Evolutionary conservation across 2,888 invertebrate species (phyloP).

Genomic region (Polydrusus tereticollis): DNA sequence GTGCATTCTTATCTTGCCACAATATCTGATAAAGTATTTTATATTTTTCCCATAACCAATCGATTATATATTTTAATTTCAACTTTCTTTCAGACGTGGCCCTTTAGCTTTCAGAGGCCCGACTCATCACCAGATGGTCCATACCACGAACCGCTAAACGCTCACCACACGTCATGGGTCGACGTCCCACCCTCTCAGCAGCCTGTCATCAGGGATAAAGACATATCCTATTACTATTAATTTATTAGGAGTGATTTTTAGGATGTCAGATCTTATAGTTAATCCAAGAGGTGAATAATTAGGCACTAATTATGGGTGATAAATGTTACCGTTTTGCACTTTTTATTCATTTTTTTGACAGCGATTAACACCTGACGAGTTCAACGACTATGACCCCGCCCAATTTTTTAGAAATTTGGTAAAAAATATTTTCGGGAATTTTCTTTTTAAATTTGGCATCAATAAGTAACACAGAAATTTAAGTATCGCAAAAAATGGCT

Average conservation of each 20-base stretch:
- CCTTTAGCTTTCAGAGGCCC: slow-evolving; percentile 80
- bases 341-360: too few species aligned
- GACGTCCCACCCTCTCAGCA: slow-evolving; percentile 54
- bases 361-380: too few species aligned
- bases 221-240: slow-evolving; percentile 65
- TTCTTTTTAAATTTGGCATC: too few species aligned
- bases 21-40: too few species aligned
- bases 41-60: too few species aligned
- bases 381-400: too few species aligned
- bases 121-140: slow-evolving; percentile 45
- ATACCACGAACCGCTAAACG: slow-evolving; percentile 38
- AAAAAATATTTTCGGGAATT: too few species aligned
- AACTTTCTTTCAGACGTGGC: slow-evolving; percentile 78
- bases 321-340: neutral
- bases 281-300: slow-evolving; percentile 1
- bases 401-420: too few species aligned
- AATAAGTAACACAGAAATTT: too few species aligned
- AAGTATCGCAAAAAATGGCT: too few species aligned
- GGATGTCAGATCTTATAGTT: slow-evolving; percentile 28
- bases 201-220: slow-evolving; percentile 64
- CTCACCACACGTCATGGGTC: slow-evolving; percentile 40
- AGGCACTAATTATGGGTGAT: neutral
- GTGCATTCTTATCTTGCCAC: too few species aligned
- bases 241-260: slow-evolving; percentile 53
- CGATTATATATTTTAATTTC: too few species aligned